Evolutionary conservation across 1,140 invertebrate genomes (phyloP).

Genomic region (Muscidifurax raptorellus): DNA sequence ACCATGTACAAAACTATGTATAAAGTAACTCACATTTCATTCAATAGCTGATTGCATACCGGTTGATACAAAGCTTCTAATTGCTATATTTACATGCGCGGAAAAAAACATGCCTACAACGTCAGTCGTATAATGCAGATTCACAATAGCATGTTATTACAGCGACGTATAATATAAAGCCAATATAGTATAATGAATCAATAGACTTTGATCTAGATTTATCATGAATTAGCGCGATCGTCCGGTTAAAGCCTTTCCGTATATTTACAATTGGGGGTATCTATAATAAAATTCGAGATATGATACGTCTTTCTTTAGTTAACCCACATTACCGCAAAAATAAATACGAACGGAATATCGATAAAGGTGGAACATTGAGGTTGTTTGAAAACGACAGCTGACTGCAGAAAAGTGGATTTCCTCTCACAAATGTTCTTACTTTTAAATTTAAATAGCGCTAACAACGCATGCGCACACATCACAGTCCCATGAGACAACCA

Average conservation of each 20-base stretch:
- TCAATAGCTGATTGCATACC: neutral
- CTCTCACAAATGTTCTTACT: too few species aligned
- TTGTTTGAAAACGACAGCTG: neutral
- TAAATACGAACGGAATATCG: neutral
- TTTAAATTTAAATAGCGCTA: too few species aligned
- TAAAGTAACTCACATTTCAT: neutral
- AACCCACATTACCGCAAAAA: neutral
- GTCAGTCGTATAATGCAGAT: neutral
- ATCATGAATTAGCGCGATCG: neutral
- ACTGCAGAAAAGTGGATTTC: neutral
- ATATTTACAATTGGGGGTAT: neutral
- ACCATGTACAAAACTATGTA: neutral
- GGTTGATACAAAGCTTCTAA: too few species aligned
- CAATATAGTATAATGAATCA: neutral
- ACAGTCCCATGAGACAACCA: too few species aligned
- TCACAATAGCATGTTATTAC: neutral
- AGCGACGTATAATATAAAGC: neutral
- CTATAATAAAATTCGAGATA: neutral
- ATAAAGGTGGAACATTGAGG: neutral
- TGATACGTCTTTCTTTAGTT: neutral
- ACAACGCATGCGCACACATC: too few species aligned
- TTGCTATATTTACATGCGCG: neutral
- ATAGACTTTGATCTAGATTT: neutral
- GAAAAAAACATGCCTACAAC: neutral
- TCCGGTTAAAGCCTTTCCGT: neutral